Evolutionary conservation across 1,140 invertebrate species (phyloP).

Genomic region (Diprion similis): DNA sequence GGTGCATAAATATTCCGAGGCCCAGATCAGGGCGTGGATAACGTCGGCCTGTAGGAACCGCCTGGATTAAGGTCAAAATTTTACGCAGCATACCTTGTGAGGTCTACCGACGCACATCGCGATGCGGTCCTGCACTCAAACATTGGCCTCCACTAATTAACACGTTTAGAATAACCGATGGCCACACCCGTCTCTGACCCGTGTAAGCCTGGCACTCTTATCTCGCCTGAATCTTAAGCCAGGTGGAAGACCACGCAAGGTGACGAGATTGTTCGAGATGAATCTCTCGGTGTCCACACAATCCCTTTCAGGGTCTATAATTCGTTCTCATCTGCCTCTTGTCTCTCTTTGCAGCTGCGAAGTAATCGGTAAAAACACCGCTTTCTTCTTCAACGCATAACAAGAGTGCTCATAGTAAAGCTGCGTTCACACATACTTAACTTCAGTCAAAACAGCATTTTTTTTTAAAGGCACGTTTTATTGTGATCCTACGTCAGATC

Average conservation of each 20-base stretch:
- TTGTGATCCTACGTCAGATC: too few relatives aligned
- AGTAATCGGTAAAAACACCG: background rate
- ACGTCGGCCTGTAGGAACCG: constrained; percentile 1
- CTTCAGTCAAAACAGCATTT: too few relatives aligned
- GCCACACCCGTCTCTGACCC: background rate
- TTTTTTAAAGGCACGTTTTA: too few relatives aligned
- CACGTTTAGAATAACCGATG: constrained; percentile 5
- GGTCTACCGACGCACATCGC: background rate
- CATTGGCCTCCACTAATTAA: background rate
- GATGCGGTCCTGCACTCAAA: background rate
- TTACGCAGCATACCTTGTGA: background rate
- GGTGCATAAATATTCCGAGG: background rate
- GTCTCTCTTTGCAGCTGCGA: too few relatives aligned
- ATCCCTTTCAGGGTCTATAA: too few relatives aligned
- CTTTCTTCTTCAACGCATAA: background rate
- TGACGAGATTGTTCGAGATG: background rate
- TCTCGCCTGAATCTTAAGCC: background rate
- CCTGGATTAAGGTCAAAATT: background rate
- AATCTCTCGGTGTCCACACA: background rate
- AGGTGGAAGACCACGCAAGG: background rate
- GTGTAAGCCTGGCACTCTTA: background rate
- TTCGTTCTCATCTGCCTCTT: too few relatives aligned
- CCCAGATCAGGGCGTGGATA: background rate
- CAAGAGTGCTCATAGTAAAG: too few relatives aligned
- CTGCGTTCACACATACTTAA: too few relatives aligned